Evolutionary conservation across 53 echinoderm and acorn worm genomes (phyloP), one percentile per base, ranked within the genome.

Genomic region (Stichopus horrens): DNA sequence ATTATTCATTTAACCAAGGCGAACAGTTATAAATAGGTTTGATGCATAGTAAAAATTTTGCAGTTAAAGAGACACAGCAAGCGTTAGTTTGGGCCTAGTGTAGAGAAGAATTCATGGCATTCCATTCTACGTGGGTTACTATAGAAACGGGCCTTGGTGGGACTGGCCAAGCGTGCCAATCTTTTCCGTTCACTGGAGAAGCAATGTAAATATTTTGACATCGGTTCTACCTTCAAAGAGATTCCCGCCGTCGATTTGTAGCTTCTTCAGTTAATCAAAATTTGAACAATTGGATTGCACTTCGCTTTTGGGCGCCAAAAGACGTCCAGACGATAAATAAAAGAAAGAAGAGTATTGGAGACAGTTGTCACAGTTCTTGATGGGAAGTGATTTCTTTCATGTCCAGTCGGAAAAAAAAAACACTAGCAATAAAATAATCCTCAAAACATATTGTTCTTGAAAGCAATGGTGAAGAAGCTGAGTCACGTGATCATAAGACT

Each of bases 161-260:
- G 75, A 75, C 75, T 52, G 9, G 75, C 23, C 75, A 75, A 75
- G 23, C 75, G 54, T 55, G 53, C 55, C 7, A 53, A 52, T 54
- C 79, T 19, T 19, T 37, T 79, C 79, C 52, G 55, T 79, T 79
- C 79, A 79, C 53, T 51, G 55, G 19, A 79, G 79, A 53, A 54
- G 79, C 79, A 54, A 79, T 79, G 79, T 79, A 79, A 79, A 79
- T 79, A 79, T 79, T 79, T 54, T 79, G 79, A 79, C 79, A 79
- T 53, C 54, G 79, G 79, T 53, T 55, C 55, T 16, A 7, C 55
- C 79, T 79, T 79, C 55, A 55, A 79, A 79, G 79, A 19, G 18
- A 53, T 4, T 1, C 23, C 75, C 19, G 52, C 55, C 63, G 63
- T 63, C 63, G 63, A 63, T 63, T 63, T 63, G 16, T 63, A 63